Evolutionary conservation across 2,797 vertebrate genomes (phyloP), one percentile per base, ranked within the genome.

Genomic region (Pelodytes ibericus): DNA sequence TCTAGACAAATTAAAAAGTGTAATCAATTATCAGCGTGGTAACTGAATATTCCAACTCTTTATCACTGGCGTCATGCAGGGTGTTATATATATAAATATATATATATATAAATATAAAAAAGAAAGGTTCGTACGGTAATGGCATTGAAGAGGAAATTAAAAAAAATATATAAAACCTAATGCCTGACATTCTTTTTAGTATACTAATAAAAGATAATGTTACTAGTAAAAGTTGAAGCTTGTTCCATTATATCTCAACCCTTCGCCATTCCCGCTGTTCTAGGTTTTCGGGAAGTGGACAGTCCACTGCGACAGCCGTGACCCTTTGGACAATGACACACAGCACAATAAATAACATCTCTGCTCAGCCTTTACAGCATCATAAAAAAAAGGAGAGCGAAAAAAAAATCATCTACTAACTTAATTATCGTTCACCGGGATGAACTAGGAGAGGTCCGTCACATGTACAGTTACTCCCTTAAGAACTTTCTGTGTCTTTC

Each of bases 121-220:
- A 60, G 85, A 87, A 89, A 87, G 81, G 72, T 74, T 81, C 80
- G 68, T 82, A 81, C 80, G 0, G 5, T 77, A 77, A 82, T 82
- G 69, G 82, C 85, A 84, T 51, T 76, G 84, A 86, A 80, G 82
- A 72, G 79, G 83, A 84, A 77, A 71, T 74, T 41, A 29, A 30
- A 61, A 0, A 36, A 47, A 18, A 8, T 68, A 79, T 81, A 67
- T 61, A 64, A 79, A 80, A 83, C 84, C 85, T 78, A 87, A 85
- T 84, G 86, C 81, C 88, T 91, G 90, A 89, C 89, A 91, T 91
- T 89, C 88, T 89, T 89, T 89, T 92, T 89, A 91, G 90, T 87
- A 84, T 89, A 85, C 83, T 84, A 88, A 89, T 91, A 91, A 92
- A 92, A 91, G 84, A 90, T 91, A 91, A 91, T 91, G 87, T 84